Evolutionary conservation across 2,888 invertebrate genomes (phyloP).

Genomic region (Panopea generosa): DNA sequence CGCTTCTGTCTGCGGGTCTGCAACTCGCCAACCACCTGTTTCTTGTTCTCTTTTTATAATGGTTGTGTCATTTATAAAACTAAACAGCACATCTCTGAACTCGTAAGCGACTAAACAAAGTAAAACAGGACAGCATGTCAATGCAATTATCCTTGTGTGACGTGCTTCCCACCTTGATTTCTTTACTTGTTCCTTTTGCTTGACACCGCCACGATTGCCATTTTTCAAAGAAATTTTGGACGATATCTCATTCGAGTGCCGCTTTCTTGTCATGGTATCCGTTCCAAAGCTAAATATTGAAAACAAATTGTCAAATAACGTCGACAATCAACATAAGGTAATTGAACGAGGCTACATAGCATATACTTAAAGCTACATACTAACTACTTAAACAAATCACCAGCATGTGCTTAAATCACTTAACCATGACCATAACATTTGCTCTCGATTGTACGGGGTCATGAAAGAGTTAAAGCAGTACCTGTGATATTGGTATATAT

Average conservation of each 20-base stretch:
- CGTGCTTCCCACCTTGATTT: neutral
- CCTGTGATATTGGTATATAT: too few relatives aligned
- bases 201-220: too few relatives aligned
- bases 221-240: neutral
- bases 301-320: too few relatives aligned
- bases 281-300: slow-evolving; percentile 1
- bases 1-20: slow-evolving; percentile 55
- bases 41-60: neutral
- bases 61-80: neutral
- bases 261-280: slow-evolving; percentile 22
- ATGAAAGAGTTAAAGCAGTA: too few relatives aligned
- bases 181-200: too few relatives aligned
- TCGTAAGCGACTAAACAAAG: neutral
- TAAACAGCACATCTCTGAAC: neutral
- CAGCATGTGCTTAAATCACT: too few relatives aligned
- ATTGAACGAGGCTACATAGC: too few relatives aligned
- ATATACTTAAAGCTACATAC: too few relatives aligned
- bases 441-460: too few relatives aligned
- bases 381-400: too few relatives aligned
- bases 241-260: neutral
- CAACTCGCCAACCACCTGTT: slow-evolving; percentile 71
- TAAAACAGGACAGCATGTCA: slow-evolving; percentile 5
- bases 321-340: too few relatives aligned
- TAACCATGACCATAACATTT: too few relatives aligned
- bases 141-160: slow-evolving; percentile 12